A percentile compares a stretch with the other conserved stretches of the same genome.
Conservation (phyloP, 2,113 vertebrate genomes). For the Petrocephalus zakoni region DNA sequence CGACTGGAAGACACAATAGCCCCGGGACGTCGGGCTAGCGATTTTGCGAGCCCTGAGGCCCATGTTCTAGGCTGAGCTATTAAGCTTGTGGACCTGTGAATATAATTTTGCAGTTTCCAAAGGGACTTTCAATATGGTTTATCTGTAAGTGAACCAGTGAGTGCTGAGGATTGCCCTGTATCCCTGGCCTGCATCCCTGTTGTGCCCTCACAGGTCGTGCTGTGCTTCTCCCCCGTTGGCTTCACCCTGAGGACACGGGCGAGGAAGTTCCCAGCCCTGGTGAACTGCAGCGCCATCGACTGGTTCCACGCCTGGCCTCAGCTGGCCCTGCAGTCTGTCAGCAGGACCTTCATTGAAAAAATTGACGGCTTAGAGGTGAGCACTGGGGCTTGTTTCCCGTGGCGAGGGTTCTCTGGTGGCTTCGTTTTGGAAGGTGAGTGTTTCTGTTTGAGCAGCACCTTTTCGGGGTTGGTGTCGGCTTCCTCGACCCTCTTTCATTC, state of each 20-base stretch:
- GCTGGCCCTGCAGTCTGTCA: constrained; percentile 56
- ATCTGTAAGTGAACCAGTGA: too few relatives aligned
- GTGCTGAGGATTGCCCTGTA: too few relatives aligned
- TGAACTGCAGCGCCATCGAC: constrained; percentile 56
- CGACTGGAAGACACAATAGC: too few relatives aligned
- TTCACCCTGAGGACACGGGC: constrained; percentile 60
- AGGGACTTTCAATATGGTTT: too few relatives aligned
- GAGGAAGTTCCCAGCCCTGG: constrained; percentile 58
- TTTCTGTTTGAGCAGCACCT: neutral
- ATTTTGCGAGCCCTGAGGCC: too few relatives aligned
- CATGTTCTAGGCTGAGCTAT: neutral
- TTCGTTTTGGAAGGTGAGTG: neutral
- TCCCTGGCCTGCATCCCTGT: too few relatives aligned
- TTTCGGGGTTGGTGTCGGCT: neutral
- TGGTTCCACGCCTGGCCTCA: constrained; percentile 59
- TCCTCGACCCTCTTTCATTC: neutral
- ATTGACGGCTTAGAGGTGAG: constrained; percentile 55
- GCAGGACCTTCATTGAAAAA: constrained; percentile 61
- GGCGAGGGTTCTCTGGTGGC: neutral
- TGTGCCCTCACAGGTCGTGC: too few relatives aligned
- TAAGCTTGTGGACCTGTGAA: neutral
- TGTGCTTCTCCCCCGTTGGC: constrained; percentile 32
- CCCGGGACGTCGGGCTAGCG: too few relatives aligned
- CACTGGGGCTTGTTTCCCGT: too few relatives aligned
- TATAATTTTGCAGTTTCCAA: neutral